Percentiles rank a stretch among this genome's conserved stretches.
These are phyloP conservation scores for Sarcoramphus papa DNA, from an alignment of 2,797 vertebrate genomes.

Conservation along the genomic window DNA sequence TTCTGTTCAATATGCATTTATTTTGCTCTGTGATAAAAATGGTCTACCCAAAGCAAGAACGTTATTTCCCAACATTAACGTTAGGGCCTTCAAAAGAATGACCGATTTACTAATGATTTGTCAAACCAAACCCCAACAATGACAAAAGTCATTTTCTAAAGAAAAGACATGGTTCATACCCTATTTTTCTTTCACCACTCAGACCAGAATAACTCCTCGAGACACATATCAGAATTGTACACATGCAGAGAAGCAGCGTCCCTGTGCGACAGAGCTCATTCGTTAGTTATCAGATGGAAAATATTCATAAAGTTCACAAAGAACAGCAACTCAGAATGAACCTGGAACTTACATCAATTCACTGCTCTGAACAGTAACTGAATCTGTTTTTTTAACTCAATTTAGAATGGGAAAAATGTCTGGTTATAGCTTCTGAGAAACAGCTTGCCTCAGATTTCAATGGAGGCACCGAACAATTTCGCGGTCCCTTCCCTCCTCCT, in stretches of 20 bases:
- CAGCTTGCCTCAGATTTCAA: neutral
- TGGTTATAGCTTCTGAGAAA: neutral
- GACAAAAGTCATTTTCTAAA: neutral
- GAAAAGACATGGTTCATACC: neutral
- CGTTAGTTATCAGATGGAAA: neutral
- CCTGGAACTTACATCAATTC: neutral
- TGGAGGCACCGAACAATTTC: neutral
- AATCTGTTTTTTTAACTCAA: neutral
- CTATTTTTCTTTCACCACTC: neutral
- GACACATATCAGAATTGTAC: fast-evolving
- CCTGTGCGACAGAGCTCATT: fast-evolving
- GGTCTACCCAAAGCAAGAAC: neutral
- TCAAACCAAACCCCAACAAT: neutral
- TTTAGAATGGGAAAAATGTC: neutral
- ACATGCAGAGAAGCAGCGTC: fast-evolving
- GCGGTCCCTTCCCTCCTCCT: neutral
- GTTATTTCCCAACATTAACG: neutral
- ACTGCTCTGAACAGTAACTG: neutral
- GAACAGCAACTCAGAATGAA: neutral
- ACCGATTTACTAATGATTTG: neutral
- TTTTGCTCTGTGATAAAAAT: neutral
- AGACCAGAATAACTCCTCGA: neutral
- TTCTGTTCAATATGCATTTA: neutral
- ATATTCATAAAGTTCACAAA: neutral
- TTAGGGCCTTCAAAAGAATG: neutral